Conservation (phyloP, 2,113 vertebrate genomes). For the Pteropus alecto region DNA sequence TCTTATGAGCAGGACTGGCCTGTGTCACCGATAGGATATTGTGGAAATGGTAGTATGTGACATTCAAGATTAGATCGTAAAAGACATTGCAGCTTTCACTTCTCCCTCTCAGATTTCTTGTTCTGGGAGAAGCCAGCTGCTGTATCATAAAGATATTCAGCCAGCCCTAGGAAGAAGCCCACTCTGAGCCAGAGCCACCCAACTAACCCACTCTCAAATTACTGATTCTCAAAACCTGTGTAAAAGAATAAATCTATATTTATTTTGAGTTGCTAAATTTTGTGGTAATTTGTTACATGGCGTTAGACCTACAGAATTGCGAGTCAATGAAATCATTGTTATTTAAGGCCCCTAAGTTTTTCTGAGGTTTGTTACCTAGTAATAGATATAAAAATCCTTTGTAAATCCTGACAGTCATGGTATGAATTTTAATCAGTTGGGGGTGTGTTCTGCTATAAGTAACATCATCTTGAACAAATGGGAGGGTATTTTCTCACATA, state of each 20-base stretch:
- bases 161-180: not conserved
- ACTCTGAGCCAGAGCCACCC: not conserved
- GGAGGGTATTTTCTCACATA: not conserved
- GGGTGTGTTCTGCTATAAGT: not conserved
- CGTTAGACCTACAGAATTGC: not conserved
- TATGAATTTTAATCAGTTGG: not conserved
- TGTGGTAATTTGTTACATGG: not conserved
- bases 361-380: not conserved
- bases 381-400: not conserved
- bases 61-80: not conserved
- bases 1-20: not conserved
- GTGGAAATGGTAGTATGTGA: not conserved
- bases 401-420: not conserved
- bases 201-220: not conserved
- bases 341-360: not conserved
- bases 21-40: not conserved
- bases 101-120: not conserved
- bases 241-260: not conserved
- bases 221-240: not conserved
- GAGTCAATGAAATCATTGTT: not conserved
- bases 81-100: not conserved
- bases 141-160: not conserved
- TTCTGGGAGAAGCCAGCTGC: not conserved
- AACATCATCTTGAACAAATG: not conserved
- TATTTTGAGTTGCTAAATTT: not conserved